Evolutionary conservation across 2,888 invertebrate species (phyloP), one percentile per base, ranked within the genome.

Genomic region (Diarsia rubi): DNA sequence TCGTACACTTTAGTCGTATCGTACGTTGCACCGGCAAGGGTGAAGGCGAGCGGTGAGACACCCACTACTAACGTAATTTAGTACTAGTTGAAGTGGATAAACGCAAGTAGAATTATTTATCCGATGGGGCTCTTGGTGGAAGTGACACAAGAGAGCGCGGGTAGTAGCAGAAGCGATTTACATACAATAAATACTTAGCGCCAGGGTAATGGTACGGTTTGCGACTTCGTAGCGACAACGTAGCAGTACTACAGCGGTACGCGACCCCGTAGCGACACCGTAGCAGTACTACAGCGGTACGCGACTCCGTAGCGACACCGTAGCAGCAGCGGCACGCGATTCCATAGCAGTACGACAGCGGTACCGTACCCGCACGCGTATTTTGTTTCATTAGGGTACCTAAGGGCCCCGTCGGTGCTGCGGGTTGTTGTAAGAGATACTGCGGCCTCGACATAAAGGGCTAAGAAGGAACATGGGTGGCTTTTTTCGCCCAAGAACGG

Each of bases 41-140:
- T 66, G 84, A 80, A 83, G 82, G 75, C 71, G 84, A 80, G 79
- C 72, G 83, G 73, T 81, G 79, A 91, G 91, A 91, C 90, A 91
- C 88, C 88, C 85, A 89, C 88, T 91, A 90, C 92, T 91, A 92
- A 93, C 89, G 91, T 92, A 92, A 93, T 93, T 93, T 93, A 93
- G 91, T 89, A 89, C 88, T 90, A 92, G 90, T 90, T 90, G 89
- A 90, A 92, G 90, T 91, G 90, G 92, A 91, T 93, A 92, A 92
- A 91, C 92, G 90, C 91, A 91, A 91, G 87, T 88, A 88, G 93
- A 94, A 94, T 94, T 92, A 93, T 93, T 94, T 93, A 93, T 92
- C 90, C 87, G 85, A 90, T 86, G 89, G 86, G 86, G 88, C 87
- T 86, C 86, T 73, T 84, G 85, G 83, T 86, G 83, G 85, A 86